Conservation (phyloP, 2,888 invertebrate genomes). For the Polydrusus cervinus region DNA sequence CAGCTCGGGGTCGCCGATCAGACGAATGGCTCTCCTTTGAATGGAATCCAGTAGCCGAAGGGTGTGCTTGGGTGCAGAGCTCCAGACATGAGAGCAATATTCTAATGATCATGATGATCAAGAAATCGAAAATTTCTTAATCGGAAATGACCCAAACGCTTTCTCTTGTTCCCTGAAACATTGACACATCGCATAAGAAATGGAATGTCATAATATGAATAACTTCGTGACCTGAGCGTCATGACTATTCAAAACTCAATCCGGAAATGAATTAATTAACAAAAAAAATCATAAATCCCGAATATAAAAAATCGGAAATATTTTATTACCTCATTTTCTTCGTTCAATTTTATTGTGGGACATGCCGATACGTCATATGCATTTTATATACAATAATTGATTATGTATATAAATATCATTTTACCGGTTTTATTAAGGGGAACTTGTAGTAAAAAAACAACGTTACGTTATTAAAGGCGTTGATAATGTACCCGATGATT, state of each 20-base stretch:
- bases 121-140: too few relatives aligned
- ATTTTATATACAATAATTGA: neutral
- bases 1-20: too few relatives aligned
- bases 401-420: too few relatives aligned
- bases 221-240: neutral
- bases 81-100: too few relatives aligned
- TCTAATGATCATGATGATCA: too few relatives aligned
- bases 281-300: neutral
- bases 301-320: conserved; percentile 1
- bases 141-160: too few relatives aligned
- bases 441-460: neutral
- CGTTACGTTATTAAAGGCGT: neutral
- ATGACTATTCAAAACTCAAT: neutral
- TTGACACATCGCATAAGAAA: neutral
- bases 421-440: neutral
- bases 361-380: neutral
- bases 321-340: neutral
- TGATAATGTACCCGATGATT: neutral
- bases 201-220: neutral
- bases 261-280: neutral
- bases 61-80: too few relatives aligned
- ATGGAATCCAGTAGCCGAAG: too few relatives aligned
- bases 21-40: too few relatives aligned
- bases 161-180: neutral
- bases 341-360: neutral